Percentiles rank a stretch among this genome's conserved stretches.
Evolutionary conservation across 2,797 vertebrate species (phyloP).

Genomic region (Leuciscus waleckii): DNA sequence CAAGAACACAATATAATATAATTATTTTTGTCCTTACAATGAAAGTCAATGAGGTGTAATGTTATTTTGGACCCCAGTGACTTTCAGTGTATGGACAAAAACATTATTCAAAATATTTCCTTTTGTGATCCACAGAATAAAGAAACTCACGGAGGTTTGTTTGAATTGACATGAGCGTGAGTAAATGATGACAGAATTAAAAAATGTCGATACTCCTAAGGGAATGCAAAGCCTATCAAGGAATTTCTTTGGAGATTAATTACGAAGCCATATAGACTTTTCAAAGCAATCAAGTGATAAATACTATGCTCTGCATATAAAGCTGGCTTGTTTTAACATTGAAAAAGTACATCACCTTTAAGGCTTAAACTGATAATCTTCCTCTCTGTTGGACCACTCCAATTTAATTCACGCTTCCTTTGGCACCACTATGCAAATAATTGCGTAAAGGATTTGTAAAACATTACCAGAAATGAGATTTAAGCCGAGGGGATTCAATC

Average conservation of each 20-base stretch:
- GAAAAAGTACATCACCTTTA: background rate
- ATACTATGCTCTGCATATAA: conserved; percentile 4
- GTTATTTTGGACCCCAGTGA: background rate
- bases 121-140: background rate
- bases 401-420: background rate
- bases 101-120: background rate
- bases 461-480: background rate
- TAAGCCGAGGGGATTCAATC: background rate
- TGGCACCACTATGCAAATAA: background rate
- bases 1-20: background rate
- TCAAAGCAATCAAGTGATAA: background rate
- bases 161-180: background rate
- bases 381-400: conserved; percentile 12
- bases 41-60: background rate
- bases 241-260: background rate
- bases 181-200: background rate
- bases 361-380: background rate
- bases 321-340: background rate
- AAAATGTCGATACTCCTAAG: background rate
- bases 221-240: background rate
- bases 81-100: background rate
- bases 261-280: background rate
- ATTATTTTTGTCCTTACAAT: background rate
- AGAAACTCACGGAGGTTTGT: background rate
- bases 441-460: background rate